Evolutionary conservation across 2,797 vertebrate species (phyloP).

Genomic region (Chiropotes sagulatus): DNA sequence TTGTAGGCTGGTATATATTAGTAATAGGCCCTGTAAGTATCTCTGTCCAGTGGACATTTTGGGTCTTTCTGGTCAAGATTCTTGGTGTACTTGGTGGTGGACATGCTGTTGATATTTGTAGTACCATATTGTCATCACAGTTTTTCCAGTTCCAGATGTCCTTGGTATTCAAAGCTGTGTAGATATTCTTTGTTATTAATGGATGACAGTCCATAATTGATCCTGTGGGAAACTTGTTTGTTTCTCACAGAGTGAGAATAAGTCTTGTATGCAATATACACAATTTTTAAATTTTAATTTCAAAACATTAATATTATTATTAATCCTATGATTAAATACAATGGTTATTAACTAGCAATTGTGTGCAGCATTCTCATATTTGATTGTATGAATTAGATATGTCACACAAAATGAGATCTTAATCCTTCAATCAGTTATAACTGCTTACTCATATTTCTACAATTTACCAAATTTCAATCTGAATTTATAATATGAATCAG

Average conservation of each 20-base stretch:
- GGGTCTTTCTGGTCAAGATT: neutral
- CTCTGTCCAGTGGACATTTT: neutral
- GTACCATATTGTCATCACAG: neutral
- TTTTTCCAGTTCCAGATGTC: neutral
- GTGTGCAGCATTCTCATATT: neutral
- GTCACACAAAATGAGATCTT: neutral
- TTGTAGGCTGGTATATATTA: neutral
- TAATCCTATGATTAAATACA: neutral
- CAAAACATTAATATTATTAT: neutral
- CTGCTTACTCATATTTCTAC: neutral
- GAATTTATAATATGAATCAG: neutral
- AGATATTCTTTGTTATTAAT: neutral
- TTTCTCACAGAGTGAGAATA: neutral
- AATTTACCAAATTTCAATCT: neutral
- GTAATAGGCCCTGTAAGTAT: neutral
- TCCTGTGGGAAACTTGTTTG: neutral
- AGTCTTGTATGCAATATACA: neutral
- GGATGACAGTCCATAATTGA: neutral
- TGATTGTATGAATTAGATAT: neutral
- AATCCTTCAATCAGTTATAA: neutral
- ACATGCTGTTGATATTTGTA: neutral
- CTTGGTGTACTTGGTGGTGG: neutral
- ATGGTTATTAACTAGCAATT: neutral
- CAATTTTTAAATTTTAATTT: neutral
- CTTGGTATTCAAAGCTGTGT: neutral